Conservation (phyloP, 2,797 vertebrate genomes). For the Euphonia xanthogaster region DNA sequence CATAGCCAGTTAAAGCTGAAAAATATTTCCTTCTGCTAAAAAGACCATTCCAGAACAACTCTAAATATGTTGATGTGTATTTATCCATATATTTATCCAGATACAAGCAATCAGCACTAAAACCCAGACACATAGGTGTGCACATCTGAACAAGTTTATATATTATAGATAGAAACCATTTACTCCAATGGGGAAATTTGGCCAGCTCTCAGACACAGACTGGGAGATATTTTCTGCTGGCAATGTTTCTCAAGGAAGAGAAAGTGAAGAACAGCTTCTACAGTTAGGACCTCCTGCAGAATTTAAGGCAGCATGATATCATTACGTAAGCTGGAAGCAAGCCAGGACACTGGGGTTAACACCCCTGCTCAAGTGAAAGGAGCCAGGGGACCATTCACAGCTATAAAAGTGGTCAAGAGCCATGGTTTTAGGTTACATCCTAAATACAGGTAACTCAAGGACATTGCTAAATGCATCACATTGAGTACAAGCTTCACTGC, state of each 20-base stretch:
- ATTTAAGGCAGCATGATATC: conserved; percentile 1
- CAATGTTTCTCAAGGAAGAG: background rate
- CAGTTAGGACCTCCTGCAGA: conserved; percentile 1
- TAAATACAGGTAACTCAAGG: conserved; percentile 43
- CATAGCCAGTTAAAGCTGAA: background rate
- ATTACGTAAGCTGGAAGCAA: conserved; percentile 3
- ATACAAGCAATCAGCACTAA: background rate
- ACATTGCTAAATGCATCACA: background rate
- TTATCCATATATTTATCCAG: background rate
- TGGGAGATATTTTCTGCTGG: background rate
- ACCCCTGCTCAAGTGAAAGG: conserved; percentile 30
- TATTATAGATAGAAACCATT: background rate
- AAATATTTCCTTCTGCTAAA: background rate
- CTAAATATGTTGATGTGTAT: background rate
- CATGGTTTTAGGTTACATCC: conserved; percentile 35
- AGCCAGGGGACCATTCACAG: conserved; percentile 18
- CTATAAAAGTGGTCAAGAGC: conserved; percentile 34
- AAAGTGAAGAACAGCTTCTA: conserved; percentile 25
- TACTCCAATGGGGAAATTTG: background rate
- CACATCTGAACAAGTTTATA: background rate
- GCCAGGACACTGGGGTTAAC: conserved; percentile 37
- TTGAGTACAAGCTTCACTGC: background rate
- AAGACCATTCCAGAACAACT: background rate
- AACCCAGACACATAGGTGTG: background rate
- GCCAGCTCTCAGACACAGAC: background rate